phyloP scores from a whole-genome alignment of 2,888 invertebrate genomes.

The Sarcophaga rosellei region DNA sequence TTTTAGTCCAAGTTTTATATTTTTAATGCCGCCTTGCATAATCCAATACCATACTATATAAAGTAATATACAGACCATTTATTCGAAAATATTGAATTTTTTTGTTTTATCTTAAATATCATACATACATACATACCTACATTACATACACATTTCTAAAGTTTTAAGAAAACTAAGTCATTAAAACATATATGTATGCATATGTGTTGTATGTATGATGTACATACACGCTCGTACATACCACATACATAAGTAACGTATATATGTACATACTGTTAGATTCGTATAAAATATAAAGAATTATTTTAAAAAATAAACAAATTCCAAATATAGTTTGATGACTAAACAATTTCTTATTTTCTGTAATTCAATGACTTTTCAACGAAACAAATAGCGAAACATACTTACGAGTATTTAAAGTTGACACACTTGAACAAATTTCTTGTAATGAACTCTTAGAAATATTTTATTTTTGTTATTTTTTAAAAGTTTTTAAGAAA shows the following conservation, averaged over 20 bases:
- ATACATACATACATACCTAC: background rate
- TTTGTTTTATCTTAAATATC: no score
- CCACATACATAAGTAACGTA: no score
- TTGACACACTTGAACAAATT: background rate
- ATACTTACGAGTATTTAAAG: background rate
- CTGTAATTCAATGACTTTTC: conserved; percentile 21
- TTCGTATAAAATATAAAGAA: background rate
- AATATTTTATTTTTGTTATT: no score
- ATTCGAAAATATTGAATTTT: no score
- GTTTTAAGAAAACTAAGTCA: background rate
- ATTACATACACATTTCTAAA: background rate
- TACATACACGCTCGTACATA: no score
- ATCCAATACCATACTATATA: no score
- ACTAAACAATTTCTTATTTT: conserved; percentile 25
- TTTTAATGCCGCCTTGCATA: no score
- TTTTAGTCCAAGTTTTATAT: no score
- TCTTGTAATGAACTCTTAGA: background rate
- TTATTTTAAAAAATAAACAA: conserved; percentile 16
- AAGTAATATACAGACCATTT: no score
- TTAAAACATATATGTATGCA: background rate
- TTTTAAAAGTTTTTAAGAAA: no score
- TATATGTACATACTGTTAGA: background rate
- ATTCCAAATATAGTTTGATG: conserved; percentile 33
- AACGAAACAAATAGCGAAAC: background rate
- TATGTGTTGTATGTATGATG: no score